Evolutionary conservation across 2,888 invertebrate species (phyloP).

Genomic region (Leucophenga montana): DNA sequence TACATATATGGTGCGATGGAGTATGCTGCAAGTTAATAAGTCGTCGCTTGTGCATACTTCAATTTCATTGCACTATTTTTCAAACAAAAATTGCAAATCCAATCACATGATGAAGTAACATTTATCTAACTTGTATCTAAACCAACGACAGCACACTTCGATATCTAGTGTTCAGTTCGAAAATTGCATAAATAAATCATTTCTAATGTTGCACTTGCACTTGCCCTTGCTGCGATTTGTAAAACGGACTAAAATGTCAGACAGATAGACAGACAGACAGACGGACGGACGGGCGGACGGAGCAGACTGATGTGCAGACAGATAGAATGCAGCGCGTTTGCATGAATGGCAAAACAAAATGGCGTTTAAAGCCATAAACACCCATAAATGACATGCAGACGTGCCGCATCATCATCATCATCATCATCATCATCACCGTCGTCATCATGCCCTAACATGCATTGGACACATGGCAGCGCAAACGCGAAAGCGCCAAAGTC

Average conservation of each 20-base stretch:
- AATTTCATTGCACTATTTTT: slow-evolving; percentile 13
- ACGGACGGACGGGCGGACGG: slow-evolving; percentile 27
- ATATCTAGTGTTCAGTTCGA: slow-evolving; percentile 37
- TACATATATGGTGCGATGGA: no score
- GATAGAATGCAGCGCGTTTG: slow-evolving; percentile 46
- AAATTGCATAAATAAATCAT: slow-evolving; percentile 71
- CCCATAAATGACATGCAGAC: slow-evolving; percentile 28
- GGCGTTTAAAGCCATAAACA: slow-evolving; percentile 66
- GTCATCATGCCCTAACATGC: not conserved
- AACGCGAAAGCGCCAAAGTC: slow-evolving; percentile 13
- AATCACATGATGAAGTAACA: slow-evolving; percentile 8
- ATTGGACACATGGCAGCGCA: slow-evolving; percentile 12
- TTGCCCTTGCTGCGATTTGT: slow-evolving; percentile 68
- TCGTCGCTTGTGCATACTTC: slow-evolving; percentile 1
- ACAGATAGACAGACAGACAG: slow-evolving; percentile 27
- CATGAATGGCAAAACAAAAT: slow-evolving; percentile 60
- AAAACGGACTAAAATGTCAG: slow-evolving; percentile 40
- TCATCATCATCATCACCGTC: not conserved
- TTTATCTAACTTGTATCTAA: not conserved
- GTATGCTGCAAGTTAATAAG: slow-evolving; percentile 8
- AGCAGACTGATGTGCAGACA: slow-evolving; percentile 28
- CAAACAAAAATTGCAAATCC: not conserved
- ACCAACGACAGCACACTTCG: not conserved
- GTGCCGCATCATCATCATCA: not conserved
- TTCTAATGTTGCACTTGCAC: slow-evolving; percentile 69